These are phyloP conservation scores for Dryococelus australis DNA, from an alignment of 2,888 invertebrate genomes.

Conservation along the genomic window DNA sequence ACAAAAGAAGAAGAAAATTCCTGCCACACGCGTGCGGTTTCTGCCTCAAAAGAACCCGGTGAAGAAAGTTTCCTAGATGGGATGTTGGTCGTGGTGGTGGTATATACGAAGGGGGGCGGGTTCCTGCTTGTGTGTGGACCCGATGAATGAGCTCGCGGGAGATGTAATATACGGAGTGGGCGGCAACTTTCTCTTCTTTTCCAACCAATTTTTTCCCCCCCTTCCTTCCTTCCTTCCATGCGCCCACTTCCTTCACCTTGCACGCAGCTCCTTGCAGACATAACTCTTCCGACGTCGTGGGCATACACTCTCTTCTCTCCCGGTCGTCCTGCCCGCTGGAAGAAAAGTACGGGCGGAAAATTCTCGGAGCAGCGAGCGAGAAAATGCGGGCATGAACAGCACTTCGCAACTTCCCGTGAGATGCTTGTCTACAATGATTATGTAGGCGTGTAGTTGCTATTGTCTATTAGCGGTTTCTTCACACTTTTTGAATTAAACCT, in stretches of 20 bases:
- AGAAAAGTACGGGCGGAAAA: too few relatives aligned
- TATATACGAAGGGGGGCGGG: not conserved
- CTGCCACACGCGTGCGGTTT: slow-evolving; percentile 1
- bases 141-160: slow-evolving; percentile 3
- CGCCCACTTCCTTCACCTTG: too few relatives aligned
- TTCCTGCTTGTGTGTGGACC: not conserved
- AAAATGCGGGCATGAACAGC: not conserved
- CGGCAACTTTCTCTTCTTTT: slow-evolving; percentile 1
- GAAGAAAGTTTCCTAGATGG: not conserved
- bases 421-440: too few relatives aligned
- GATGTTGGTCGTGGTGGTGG: not conserved
- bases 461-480: too few relatives aligned
- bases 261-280: not conserved
- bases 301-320: not conserved
- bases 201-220: not conserved
- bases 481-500: too few relatives aligned
- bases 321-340: not conserved
- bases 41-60: not conserved
- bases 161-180: slow-evolving; percentile 10
- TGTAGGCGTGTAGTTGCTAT: too few relatives aligned
- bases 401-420: too few relatives aligned
- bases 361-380: not conserved
- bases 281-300: not conserved
- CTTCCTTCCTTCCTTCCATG: not conserved
- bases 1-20: not conserved